Percentiles rank a stretch among this genome's conserved stretches.
Evolutionary conservation across 2,888 invertebrate species (phyloP).

Genomic region (Cheilosia soror): DNA sequence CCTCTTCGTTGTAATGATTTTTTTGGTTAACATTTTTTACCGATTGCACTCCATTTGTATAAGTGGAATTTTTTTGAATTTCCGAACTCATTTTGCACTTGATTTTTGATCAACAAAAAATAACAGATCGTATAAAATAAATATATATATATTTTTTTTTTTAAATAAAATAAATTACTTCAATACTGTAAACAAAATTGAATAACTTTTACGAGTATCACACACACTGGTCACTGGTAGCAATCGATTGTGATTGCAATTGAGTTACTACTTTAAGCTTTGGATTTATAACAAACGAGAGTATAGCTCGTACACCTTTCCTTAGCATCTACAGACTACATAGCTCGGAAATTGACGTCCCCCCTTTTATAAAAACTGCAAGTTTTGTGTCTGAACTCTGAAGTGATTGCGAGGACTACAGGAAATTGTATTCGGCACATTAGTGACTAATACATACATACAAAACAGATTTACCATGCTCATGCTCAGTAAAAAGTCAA

Average conservation of each 20-base stretch:
- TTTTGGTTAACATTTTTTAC: conserved; percentile 34
- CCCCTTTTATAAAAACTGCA: conserved; percentile 69
- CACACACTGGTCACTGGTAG: conserved; percentile 7
- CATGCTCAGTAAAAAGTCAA: conserved; percentile 28
- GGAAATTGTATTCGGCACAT: conserved; percentile 54
- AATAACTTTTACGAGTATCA: conserved; percentile 25
- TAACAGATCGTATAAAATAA: not conserved
- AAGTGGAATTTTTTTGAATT: conserved; percentile 21
- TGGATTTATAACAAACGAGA: conserved; percentile 18
- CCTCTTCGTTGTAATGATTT: not conserved
- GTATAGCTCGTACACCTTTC: conserved; percentile 44
- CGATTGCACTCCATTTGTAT: conserved; percentile 4
- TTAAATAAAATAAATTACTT: conserved; percentile 1
- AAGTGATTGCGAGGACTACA: conserved; percentile 62
- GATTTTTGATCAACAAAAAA: not conserved
- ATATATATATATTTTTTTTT: not conserved
- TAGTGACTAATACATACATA: conserved; percentile 25
- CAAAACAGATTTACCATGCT: conserved; percentile 12
- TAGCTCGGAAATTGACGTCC: conserved; percentile 55
- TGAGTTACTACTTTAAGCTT: conserved; percentile 32
- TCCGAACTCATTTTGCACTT: conserved; percentile 30
- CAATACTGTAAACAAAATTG: not conserved
- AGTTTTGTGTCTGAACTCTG: conserved; percentile 46
- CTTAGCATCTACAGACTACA: conserved; percentile 63
- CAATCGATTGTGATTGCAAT: conserved; percentile 20